A percentile compares a stretch with the other conserved stretches of the same genome.
phyloP scores from a whole-genome alignment of 2,888 invertebrate genomes.

The Metopia argyrocephala region DNA sequence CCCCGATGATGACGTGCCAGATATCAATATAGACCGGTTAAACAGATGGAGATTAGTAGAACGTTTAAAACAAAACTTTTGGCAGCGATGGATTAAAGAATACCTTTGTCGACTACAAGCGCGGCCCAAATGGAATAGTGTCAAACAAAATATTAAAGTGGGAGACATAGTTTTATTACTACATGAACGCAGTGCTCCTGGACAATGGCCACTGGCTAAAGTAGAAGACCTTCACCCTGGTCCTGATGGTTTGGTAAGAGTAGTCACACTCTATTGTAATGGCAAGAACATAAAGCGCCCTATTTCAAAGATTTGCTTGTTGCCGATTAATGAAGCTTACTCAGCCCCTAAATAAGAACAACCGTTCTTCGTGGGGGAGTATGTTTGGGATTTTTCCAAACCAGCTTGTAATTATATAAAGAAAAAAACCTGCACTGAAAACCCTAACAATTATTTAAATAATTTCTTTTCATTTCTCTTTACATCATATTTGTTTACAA shows the following conservation, averaged over 20 bases:
- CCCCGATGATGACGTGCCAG: slow-evolving; percentile 22
- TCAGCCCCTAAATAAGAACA: neutral
- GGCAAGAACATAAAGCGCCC: neutral
- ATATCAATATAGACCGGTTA: slow-evolving; percentile 5
- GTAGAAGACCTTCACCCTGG: neutral
- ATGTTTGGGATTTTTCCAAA: too few species aligned
- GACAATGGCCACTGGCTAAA: neutral
- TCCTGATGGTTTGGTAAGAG: neutral
- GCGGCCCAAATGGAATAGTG: slow-evolving; percentile 41
- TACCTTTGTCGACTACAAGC: slow-evolving; percentile 26
- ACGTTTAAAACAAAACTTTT: slow-evolving; percentile 44
- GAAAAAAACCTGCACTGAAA: too few species aligned
- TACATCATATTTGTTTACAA: too few species aligned
- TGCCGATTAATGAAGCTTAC: neutral
- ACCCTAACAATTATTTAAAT: too few species aligned
- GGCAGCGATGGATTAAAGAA: slow-evolving; percentile 51
- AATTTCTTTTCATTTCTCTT: too few species aligned
- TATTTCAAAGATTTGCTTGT: neutral
- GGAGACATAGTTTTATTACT: too few species aligned
- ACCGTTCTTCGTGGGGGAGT: too few species aligned
- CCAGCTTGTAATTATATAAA: too few species aligned
- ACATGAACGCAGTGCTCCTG: too few species aligned
- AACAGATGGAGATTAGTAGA: slow-evolving; percentile 34
- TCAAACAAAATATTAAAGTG: too few species aligned
- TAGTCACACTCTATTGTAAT: neutral